Base-by-base conservation (phyloP, 1,140 invertebrate genomes). In the Lepidurus packardi region DNA sequence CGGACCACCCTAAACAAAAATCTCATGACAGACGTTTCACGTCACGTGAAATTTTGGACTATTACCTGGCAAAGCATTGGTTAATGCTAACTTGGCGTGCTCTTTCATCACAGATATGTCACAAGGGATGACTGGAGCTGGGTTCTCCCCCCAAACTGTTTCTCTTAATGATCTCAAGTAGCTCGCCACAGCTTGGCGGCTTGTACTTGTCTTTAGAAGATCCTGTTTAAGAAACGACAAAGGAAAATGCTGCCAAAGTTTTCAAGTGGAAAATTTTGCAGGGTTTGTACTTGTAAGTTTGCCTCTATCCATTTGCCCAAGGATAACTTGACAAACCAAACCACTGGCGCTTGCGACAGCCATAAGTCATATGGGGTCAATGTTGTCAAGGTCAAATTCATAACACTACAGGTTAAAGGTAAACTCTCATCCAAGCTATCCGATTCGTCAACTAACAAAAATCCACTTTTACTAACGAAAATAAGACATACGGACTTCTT, bases 61-160 rank as follows among this genome's bases (percentile, higher is more conserved):
- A 9, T 10, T 76, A 47, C 45, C 45, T 47, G 43, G 43, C 25
- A 42, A 21, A 24, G 43, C 75, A 43, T 76, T 42, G 6, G 24
- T 76, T 76, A 24, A 76, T 21, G 43, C 75, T 76, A 11, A 7
- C 21, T 65, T 65, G 13, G 53, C 53, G 21, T 65, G 53, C 45
- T 76, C 75, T 76, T 21, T 47, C n/a, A 43, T 76, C 21, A 76
- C 43, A 44, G 75, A 7, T n/a, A 44, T 9, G 9, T 42, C 41
- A 44, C 75, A 44, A 25, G 45, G 41, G 13, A 41, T 74, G 45
- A 76, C 77, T n/a, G 80, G 77, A 44, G 82, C 78, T 43, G 81
- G 79, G 9, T 82, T 82, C n/a, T 82, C 80, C 4, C 82, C 83
- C 84, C 84, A 84, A 13, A 84, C 78, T 3, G 80, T 80, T 75